A percentile compares a stretch with the other conserved stretches of the same genome.
Evolutionary conservation across 2,113 vertebrate species (phyloP).

Genomic region (Oreochromis spilurus): DNA sequence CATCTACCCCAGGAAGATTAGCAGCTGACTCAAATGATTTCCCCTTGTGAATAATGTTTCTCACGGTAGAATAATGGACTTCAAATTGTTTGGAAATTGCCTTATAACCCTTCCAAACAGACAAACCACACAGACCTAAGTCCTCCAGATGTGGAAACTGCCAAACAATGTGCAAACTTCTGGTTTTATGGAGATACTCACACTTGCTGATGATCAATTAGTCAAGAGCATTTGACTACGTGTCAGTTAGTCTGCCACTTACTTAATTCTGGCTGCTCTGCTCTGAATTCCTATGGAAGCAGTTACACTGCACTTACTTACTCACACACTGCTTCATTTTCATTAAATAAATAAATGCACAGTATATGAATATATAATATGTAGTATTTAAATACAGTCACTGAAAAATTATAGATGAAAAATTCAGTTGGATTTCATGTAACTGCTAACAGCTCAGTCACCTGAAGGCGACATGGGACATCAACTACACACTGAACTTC

Average conservation of each 20-base stretch:
- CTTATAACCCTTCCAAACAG: background rate
- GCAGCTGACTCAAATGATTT: background rate
- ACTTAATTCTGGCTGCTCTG: background rate
- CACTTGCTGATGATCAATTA: background rate
- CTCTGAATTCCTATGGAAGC: background rate
- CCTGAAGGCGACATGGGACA: background rate
- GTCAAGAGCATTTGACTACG: background rate
- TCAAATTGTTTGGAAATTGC: background rate
- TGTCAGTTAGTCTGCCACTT: background rate
- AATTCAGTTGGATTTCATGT: background rate
- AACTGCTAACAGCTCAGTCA: background rate
- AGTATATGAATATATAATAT: background rate
- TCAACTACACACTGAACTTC: background rate
- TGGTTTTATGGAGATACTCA: background rate
- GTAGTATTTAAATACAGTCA: background rate
- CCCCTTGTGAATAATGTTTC: background rate
- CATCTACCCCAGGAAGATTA: background rate
- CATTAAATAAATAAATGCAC: background rate
- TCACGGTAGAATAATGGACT: accelerated
- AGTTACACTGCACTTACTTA: background rate
- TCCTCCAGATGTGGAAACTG: background rate
- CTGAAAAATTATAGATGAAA: background rate
- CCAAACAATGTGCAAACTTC: background rate
- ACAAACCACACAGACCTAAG: background rate
- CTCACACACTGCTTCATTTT: background rate